Percentiles rank a stretch among this genome's conserved stretches.
These are phyloP conservation scores for Vulpes lagopus DNA, from an alignment of 2,113 vertebrate genomes.

Conservation along the genomic window DNA sequence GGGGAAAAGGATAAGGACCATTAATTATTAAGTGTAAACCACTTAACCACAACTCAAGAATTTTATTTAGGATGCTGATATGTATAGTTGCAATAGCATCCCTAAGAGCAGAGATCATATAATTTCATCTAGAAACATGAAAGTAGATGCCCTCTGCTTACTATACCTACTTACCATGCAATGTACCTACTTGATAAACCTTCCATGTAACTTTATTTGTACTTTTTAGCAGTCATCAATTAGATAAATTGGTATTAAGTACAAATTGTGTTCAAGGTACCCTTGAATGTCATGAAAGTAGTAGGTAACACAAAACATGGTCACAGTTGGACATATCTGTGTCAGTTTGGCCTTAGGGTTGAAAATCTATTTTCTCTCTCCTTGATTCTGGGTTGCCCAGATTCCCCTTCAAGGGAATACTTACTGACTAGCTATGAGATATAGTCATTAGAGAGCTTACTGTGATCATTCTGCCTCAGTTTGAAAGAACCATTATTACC, in stretches of 20 bases:
- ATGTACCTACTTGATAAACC: background rate
- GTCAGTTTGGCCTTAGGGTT: background rate
- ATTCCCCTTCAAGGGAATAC: background rate
- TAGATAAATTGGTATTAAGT: background rate
- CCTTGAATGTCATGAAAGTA: background rate
- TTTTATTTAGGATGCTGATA: constrained; percentile 53
- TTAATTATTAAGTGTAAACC: constrained; percentile 36
- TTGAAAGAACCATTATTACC: background rate
- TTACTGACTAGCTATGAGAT: background rate
- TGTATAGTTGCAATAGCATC: background rate
- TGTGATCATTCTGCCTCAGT: background rate
- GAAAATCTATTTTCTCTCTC: background rate
- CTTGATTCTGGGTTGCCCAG: background rate
- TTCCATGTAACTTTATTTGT: background rate
- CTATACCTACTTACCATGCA: background rate
- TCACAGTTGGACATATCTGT: background rate
- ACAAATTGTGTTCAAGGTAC: background rate
- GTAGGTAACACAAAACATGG: background rate
- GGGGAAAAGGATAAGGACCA: constrained; percentile 17
- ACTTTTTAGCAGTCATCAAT: background rate
- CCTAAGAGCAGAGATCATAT: background rate
- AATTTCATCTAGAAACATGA: background rate
- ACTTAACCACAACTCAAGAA: background rate
- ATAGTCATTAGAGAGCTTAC: background rate
- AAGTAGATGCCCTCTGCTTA: background rate